phyloP scores from a whole-genome alignment of 1,140 invertebrate genomes.

The Wasmannia auropunctata region DNA sequence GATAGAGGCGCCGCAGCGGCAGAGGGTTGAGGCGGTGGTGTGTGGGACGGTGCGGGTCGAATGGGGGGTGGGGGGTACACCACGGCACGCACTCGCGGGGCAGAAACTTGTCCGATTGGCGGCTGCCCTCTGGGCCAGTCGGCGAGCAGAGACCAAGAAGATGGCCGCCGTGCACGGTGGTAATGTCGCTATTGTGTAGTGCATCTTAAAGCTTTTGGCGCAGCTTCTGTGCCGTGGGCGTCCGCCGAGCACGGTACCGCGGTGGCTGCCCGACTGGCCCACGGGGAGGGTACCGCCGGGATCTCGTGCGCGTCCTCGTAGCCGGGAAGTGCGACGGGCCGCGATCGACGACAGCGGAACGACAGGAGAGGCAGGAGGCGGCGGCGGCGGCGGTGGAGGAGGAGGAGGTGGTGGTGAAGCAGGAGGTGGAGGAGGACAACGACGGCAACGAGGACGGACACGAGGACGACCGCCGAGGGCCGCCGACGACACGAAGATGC shows the following conservation, averaged over 20 bases:
- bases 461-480: slow-evolving; percentile 56
- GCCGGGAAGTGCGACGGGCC: slow-evolving; percentile 1
- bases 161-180: slow-evolving; percentile 83
- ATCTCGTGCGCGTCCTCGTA: slow-evolving; percentile 3
- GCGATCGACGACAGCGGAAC: slow-evolving; percentile 11
- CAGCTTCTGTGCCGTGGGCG: slow-evolving; percentile 29
- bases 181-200: slow-evolving; percentile 85
- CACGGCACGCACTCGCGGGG: slow-evolving; percentile 23
- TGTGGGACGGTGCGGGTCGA: slow-evolving; percentile 10
- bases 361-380: background rate
- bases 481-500: slow-evolving; percentile 88
- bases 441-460: slow-evolving; percentile 45
- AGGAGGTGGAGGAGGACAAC: slow-evolving; percentile 3
- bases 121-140: slow-evolving; percentile 73
- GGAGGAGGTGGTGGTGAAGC: background rate
- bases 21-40: slow-evolving; percentile 32
- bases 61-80: slow-evolving; percentile 12
- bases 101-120: slow-evolving; percentile 76
- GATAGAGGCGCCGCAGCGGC: slow-evolving; percentile 22
- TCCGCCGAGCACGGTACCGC: slow-evolving; percentile 4
- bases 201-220: slow-evolving; percentile 66
- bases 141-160: slow-evolving; percentile 76
- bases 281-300: slow-evolving; percentile 23
- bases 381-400: background rate
- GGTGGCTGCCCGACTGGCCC: slow-evolving; percentile 26